These are phyloP conservation scores for Cyclargus thomasi DNA, from an alignment of 1,140 invertebrate genomes.

Conservation along the genomic window DNA sequence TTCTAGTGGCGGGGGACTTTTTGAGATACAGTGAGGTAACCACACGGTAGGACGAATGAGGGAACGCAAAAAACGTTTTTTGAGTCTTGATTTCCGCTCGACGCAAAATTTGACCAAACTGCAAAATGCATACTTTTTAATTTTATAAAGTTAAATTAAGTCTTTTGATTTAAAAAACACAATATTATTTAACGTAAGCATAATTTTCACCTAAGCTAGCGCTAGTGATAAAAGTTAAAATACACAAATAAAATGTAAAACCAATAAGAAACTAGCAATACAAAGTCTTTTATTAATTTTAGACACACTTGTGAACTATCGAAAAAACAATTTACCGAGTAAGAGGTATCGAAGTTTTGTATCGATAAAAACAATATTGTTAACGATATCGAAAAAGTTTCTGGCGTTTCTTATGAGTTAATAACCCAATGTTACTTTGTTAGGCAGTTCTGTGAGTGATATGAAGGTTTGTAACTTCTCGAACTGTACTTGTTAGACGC, in stretches of 20 bases:
- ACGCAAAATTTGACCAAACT: no score
- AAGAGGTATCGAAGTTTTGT: background rate
- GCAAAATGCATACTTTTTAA: no score
- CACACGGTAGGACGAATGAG: background rate
- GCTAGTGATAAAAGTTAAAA: no score
- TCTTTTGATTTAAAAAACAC: no score
- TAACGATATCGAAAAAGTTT: background rate
- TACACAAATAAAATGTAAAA: background rate
- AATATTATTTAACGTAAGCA: no score
- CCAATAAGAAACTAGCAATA: background rate
- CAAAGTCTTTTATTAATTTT: background rate
- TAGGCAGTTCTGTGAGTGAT: background rate
- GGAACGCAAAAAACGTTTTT: background rate
- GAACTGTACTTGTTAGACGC: background rate
- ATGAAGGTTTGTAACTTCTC: background rate
- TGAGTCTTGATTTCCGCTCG: no score
- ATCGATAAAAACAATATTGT: conserved; percentile 1
- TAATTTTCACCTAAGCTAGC: no score
- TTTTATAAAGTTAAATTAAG: no score
- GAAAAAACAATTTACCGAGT: background rate
- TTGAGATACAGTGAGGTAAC: background rate
- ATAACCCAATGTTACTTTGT: background rate
- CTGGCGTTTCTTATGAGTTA: conserved; percentile 2
- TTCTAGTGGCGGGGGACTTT: conserved; percentile 17
- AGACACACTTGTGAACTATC: background rate